Evolutionary conservation across 2,797 vertebrate species (phyloP).

Genomic region (Acridotheres tristis): DNA sequence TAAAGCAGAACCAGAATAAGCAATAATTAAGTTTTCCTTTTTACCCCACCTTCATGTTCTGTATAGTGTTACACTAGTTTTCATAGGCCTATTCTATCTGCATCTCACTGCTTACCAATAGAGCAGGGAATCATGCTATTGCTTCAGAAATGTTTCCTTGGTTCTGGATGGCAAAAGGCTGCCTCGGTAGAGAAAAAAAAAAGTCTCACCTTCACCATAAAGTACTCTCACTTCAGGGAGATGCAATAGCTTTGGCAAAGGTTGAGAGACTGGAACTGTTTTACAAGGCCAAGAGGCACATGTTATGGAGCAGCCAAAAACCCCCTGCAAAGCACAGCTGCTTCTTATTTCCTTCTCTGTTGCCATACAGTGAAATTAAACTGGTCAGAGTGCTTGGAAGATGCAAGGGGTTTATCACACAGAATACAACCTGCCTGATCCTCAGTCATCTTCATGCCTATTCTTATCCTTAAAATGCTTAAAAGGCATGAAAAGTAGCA

Average conservation of each 20-base stretch:
- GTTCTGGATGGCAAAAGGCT: background rate
- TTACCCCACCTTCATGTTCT: background rate
- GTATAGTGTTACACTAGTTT: background rate
- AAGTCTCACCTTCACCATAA: background rate
- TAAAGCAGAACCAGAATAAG: background rate
- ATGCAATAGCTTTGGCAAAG: background rate
- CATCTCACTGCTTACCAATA: background rate
- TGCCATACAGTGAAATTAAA: background rate
- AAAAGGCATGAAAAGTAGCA: background rate
- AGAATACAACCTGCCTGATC: background rate
- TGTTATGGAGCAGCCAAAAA: accelerated
- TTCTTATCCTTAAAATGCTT: background rate
- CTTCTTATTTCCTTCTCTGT: background rate
- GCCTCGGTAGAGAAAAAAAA: background rate
- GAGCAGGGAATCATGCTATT: background rate
- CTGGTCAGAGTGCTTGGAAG: background rate
- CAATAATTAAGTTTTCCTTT: background rate
- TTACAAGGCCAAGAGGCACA: background rate
- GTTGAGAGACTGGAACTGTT: background rate
- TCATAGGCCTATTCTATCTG: background rate
- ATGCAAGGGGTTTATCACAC: background rate
- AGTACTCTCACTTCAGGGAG: background rate
- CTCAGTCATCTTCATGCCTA: background rate
- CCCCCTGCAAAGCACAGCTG: background rate
- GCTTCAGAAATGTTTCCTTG: background rate